Conservation (phyloP, 2,888 invertebrate genomes). For the Pogonocherus hispidulus region DNA sequence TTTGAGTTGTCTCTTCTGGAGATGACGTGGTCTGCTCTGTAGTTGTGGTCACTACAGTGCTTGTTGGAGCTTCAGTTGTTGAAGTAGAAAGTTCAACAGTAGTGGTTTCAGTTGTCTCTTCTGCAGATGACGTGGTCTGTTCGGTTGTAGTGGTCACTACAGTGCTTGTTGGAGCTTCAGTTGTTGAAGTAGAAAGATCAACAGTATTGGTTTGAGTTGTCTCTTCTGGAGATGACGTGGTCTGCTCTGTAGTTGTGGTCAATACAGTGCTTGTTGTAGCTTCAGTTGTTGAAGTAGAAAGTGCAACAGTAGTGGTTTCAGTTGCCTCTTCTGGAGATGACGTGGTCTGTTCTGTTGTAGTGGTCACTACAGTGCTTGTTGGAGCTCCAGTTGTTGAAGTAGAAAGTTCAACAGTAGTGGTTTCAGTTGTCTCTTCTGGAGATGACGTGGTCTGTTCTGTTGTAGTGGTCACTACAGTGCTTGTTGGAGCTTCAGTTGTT, state of each 20-base stretch:
- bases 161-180: neutral
- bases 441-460: neutral
- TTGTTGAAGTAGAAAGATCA: neutral
- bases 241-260: neutral
- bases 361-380: neutral
- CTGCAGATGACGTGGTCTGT: neutral
- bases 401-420: neutral
- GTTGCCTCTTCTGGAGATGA: neutral
- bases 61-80: neutral
- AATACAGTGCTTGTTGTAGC: neutral
- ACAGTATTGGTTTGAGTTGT: neutral
- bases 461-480: no score
- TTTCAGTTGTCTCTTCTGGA: neutral
- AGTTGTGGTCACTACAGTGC: neutral
- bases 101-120: neutral
- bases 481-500: neutral
- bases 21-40: neutral
- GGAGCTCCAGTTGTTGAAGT: neutral
- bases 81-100: neutral
- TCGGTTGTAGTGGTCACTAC: neutral
- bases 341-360: neutral
- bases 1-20: neutral
- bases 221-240: neutral
- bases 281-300: neutral
- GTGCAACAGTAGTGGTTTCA: neutral